A percentile compares a stretch with the other conserved stretches of the same genome.
These are phyloP conservation scores for Acipenser oxyrinchus DNA, from an alignment of 2,797 vertebrate genomes.

Conservation along the genomic window DNA sequence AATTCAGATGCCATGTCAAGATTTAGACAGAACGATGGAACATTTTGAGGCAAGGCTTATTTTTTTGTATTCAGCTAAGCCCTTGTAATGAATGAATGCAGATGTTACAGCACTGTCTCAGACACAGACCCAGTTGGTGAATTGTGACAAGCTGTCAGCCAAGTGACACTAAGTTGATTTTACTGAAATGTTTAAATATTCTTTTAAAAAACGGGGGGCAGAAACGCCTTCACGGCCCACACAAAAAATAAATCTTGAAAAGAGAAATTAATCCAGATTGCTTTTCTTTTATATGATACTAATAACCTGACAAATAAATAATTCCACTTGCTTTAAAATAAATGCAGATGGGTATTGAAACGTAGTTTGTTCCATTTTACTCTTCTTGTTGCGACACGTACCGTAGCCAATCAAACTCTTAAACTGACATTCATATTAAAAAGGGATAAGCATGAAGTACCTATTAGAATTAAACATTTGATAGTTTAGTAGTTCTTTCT, in stretches of 20 bases:
- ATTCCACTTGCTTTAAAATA: neutral
- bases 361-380: neutral
- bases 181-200: conserved; percentile 44
- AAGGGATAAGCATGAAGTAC: too few relatives aligned
- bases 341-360: neutral
- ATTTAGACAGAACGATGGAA: conserved; percentile 61
- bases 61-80: conserved; percentile 77
- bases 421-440: too few relatives aligned
- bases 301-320: neutral
- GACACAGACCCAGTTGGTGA: conserved; percentile 65
- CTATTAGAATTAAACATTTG: too few relatives aligned
- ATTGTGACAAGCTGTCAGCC: conserved; percentile 74
- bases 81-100: conserved; percentile 89
- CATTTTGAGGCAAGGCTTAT: conserved; percentile 58
- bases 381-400: neutral
- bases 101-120: conserved; percentile 83
- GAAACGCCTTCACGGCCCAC: neutral
- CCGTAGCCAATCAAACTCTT: neutral
- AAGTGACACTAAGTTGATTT: conserved; percentile 66
- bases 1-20: conserved; percentile 74
- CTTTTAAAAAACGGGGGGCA: neutral
- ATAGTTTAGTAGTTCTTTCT: too few relatives aligned
- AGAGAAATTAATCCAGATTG: neutral
- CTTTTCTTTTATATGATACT: neutral
- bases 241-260: neutral